Percentiles rank a stretch among this genome's conserved stretches.
Evolutionary conservation across 2,888 invertebrate species (phyloP).

Genomic region (Phengaris alcon): DNA sequence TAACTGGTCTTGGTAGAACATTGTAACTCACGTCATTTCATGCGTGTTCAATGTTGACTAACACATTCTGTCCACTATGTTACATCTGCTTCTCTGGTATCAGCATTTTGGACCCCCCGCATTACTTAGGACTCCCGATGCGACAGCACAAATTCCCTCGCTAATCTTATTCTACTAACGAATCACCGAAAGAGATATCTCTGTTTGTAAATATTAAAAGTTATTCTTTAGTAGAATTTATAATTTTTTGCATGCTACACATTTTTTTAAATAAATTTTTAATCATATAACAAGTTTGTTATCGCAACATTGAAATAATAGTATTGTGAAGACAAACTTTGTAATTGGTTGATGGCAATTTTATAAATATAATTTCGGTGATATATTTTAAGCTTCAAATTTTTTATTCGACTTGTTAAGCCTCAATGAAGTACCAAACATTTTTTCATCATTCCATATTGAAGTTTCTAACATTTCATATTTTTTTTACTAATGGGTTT

Average conservation of each 20-base stretch:
- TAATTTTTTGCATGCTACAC: conserved; percentile 63
- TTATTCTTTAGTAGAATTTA: conserved; percentile 38
- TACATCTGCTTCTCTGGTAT: conserved; percentile 69
- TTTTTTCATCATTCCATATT: conserved; percentile 38
- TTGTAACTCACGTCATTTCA: conserved; percentile 68
- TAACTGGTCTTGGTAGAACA: conserved; percentile 69
- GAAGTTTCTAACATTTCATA: conserved; percentile 55
- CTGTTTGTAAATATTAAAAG: conserved; percentile 24
- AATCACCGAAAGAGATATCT: conserved; percentile 33
- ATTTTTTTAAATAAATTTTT: conserved; percentile 47
- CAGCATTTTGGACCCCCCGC: conserved; percentile 71
- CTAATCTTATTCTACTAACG: conserved; percentile 43
- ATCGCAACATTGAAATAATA: neutral
- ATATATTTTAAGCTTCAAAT: conserved; percentile 17
- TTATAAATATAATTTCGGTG: conserved; percentile 2
- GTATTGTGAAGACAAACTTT: conserved; percentile 22
- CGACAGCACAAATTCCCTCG: conserved; percentile 60
- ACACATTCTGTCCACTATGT: conserved; percentile 63
- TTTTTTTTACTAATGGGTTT: conserved; percentile 61
- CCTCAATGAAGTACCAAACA: conserved; percentile 27
- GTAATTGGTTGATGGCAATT: conserved; percentile 19
- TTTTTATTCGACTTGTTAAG: neutral
- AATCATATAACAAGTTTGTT: conserved; percentile 19
- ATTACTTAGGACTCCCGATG: conserved; percentile 62
- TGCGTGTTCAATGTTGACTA: conserved; percentile 70